Evolutionary conservation across 2,113 vertebrate species (phyloP), one percentile per base, ranked within the genome.

Genomic region (Athene noctua): DNA sequence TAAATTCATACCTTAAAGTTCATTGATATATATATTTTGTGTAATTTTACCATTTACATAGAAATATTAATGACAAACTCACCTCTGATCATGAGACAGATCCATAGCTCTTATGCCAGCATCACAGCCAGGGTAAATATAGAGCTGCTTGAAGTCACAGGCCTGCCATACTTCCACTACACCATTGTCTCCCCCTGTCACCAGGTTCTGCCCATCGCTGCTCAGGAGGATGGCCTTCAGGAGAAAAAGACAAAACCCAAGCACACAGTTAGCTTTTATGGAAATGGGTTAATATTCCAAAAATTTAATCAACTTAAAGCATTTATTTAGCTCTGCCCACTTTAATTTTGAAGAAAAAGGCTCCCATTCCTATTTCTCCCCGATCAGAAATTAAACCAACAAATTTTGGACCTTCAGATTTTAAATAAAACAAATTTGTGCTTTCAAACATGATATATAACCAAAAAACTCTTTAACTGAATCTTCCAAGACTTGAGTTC

Each of bases 131-230:
- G 99, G 99, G 96, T 99, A 99, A 98, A 99, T 99, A 97, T 99
- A 99, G 84, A 99, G 99, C 98, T 99, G 99, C 96, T 99, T 99
- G 97, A 99, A 99, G 98, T 99, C 99, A 78, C 99, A 99, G 67
- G 99, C 99, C 96, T 99, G 99, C 99, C 99, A 99, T 88, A 99
- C 99, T 97, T 99, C 99, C 80, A 99, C 99, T 58, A 99, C 99
- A 15, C 99, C 99, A 11, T 99, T 99, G 96, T 99, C 99, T 26
- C 99, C 99, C n/a, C 99, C 99, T 4, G 99, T 99, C 97, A 99
- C 99, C 97, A 99, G 94, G 95, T 99, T 99, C 98, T 99, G 99
- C 38, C 99, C 99, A 58, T 99, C 99, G 0, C 99, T 99, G 94
- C 99, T 99, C 96, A 99, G 96, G 91, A 99, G 98, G 92, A 99